Evolutionary conservation across 2,113 vertebrate species (phyloP), one percentile per base, ranked within the genome.

Genomic region (Phasianus colchicus): DNA sequence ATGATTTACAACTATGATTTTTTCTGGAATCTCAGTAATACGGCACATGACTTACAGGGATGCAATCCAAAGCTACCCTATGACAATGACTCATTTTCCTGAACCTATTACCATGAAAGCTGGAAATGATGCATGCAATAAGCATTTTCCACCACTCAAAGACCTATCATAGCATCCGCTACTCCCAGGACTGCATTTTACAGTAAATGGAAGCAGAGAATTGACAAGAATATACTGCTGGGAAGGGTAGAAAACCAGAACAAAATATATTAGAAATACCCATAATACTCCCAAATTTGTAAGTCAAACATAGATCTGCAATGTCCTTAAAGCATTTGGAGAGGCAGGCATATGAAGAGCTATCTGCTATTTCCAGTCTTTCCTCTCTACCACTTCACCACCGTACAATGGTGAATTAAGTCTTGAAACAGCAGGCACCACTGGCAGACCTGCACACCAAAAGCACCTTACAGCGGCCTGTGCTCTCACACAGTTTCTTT

Each of bases 31-130:
- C 22, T 81, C 32, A 66, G 21, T 52, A 86, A 40, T 67, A 42
- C 29, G 40, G 40, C 47, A 58, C 12, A 48, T 86, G 75, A 90
- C 67, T 83, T 83, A 65, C 43, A 81, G 61, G 75, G 89, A 83
- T 86, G 30, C 40, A 83, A 86, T 70, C 10, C 43, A 80, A 74
- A 73, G 27, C 76, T 43, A 43, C 61, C 81, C 55, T 89, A n/a
- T 93, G 96, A 93, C 87, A 64, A 22, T 95, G 96, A 96, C 81
- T 97, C 92, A 95, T 16, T 83, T 92, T 92, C 77, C 85, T 83
- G 60, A 65, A 47, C 25, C 27, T 92, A 81, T 43, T 78, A 73
- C n/a, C 29, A 55, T 16, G 12, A 93, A 54, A 67, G 45, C 45
- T 30, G 19, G 77, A 70, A 89, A 81, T 69, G 32, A 89, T 13